Evolutionary conservation across 2,888 invertebrate genomes (phyloP), one percentile per base, ranked within the genome.

Genomic region (Odontocolon sp.): DNA sequence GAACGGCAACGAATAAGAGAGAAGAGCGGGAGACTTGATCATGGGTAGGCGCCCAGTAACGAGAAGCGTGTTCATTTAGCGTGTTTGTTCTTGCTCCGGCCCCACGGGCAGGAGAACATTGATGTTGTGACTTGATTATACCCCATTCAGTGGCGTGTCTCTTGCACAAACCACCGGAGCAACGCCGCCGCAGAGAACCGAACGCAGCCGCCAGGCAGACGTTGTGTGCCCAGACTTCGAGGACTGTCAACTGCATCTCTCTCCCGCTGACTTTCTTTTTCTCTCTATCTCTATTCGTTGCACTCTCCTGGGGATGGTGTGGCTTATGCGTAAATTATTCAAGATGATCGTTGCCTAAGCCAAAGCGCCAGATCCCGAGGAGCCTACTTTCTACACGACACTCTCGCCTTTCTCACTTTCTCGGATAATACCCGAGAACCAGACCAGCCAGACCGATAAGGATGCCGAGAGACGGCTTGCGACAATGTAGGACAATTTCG

Each of bases 101-200:
- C 84, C 85, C 85, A 83, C 73, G 81, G 84, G 84, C 84, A 82
- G 80, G 69, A 73, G 73, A 80, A 82, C 87, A 86, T 87, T 87
- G 85, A 86, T 86, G 88, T 87, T 87, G 87, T 86, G 88, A 89
- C 89, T 89, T 89, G 89, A 89, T 89, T 90, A 89, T 88, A 87
- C 87, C 86, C 88, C 84, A 89, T 89, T 89, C 89, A 89, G 86
- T 87, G 83, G 28, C 81, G 86, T 86, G 86, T 87, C 88, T 84
- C 87, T 84, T 84, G 85, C 85, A 83, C 83, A 85, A 87, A 87
- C 86, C 85, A 84, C 83, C 68, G 70, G 57, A 54, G 66, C 64
- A 38, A 68, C 38, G 63, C 56, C 61, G 81, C 68, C 74, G 78
- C 70, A 73, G 80, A 80, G 81, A 40, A 72, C 67, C 77, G 73